Conservation (phyloP, 2,113 vertebrate species). For the Bubo bubo region DNA sequence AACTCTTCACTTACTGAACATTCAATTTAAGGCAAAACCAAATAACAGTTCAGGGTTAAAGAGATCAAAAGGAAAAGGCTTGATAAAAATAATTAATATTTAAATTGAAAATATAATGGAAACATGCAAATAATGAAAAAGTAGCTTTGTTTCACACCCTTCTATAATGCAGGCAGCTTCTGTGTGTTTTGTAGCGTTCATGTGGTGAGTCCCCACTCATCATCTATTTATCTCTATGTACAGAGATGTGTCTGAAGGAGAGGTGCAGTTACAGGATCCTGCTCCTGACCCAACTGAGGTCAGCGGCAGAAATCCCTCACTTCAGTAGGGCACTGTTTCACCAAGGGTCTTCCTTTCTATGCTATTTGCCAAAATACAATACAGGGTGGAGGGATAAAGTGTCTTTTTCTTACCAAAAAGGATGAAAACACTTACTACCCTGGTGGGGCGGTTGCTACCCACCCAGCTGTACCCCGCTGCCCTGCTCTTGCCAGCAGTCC, state of each 20-base stretch:
- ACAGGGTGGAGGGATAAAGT: neutral
- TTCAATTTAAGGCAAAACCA: neutral
- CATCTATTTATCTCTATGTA: neutral
- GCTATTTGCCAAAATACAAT: neutral
- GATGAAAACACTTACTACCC: neutral
- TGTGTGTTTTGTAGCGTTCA: neutral
- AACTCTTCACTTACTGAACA: neutral
- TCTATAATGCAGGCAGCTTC: neutral
- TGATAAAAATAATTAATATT: neutral
- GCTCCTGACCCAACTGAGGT: neutral
- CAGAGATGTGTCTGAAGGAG: neutral
- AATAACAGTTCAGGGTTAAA: neutral
- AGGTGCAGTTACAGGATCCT: neutral
- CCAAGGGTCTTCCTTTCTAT: neutral
- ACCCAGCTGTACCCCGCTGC: neutral
- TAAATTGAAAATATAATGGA: neutral
- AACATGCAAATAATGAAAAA: neutral
- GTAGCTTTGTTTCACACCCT: neutral
- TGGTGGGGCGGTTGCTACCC: fast-evolving
- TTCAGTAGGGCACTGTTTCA: neutral
- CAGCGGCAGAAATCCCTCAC: neutral
- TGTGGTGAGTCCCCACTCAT: neutral
- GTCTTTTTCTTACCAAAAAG: neutral
- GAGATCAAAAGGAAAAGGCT: neutral
- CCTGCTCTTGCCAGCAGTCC: neutral